Evolutionary conservation across 2,888 invertebrate genomes (phyloP), one percentile per base, ranked within the genome.

Genomic region (Yponomeuta malinellus): DNA sequence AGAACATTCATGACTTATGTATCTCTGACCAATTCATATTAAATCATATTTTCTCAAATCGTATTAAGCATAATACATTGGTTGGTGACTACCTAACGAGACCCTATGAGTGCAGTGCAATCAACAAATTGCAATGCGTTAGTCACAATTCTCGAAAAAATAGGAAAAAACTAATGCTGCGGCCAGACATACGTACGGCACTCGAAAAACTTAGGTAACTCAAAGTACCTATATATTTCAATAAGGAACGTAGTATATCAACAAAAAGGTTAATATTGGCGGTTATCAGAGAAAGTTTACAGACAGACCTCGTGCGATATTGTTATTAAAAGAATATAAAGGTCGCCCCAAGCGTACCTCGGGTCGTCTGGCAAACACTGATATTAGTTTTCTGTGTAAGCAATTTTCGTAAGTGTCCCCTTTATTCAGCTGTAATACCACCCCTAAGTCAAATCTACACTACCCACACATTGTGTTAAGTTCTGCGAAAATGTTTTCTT

Each of bases 381-480:
- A 90, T 91, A 90, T 91, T 91, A 90, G 90, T 90, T 92, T 90
- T 90, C 90, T 89, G 83, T 89, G 87, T 86, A 89, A 91, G 90
- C 90, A 90, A 89, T 91, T 90, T 89, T 87, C 83, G 85, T 88
- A 89, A 90, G 89, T 90, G 90, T 90, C 88, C 86, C 84, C 83
- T 81, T 88, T 88, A 88, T 89, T 87, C 82, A 83, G 78, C 78
- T 82, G 84, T 85, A 86, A 89, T 87, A 83, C 83, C 75, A 74
- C 77, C 77, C 52, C 77, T 77, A 75, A 78, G 81, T 71, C 69
- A 43, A 65, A 48, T 68, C 63, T 63, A 33, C 63, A 63, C 52
- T 69, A 65, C 69, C 65, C 68, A 68, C 63, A 70, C 63, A 70
- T 70, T 33, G 63, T 70, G 43, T 33, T 37, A 48, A 70, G 23